Percentiles rank a stretch among this genome's conserved stretches.
Evolutionary conservation across 2,888 invertebrate species (phyloP).

Genomic region (Epistrophella euchroma): DNA sequence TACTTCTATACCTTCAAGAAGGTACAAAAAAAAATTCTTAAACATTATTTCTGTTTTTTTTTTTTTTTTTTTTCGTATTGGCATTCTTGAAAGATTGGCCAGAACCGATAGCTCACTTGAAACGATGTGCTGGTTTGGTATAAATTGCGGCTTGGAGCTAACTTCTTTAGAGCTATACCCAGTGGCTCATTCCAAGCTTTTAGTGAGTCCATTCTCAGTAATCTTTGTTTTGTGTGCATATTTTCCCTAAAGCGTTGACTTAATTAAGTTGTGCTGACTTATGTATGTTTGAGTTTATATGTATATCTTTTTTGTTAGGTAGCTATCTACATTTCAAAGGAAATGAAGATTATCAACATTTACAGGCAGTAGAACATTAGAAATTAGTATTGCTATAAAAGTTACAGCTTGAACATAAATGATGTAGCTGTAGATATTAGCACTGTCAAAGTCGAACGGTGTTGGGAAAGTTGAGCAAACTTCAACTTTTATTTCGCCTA

Average conservation of each 20-base stretch:
- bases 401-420: no score
- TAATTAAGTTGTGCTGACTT: constrained; percentile 55
- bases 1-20: constrained; percentile 1
- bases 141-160: constrained; percentile 21
- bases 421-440: no score
- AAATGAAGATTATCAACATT: constrained; percentile 13
- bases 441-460: no score
- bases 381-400: not conserved
- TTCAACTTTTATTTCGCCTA: no score
- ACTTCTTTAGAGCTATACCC: not conserved
- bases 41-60: constrained; percentile 15
- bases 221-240: constrained; percentile 41
- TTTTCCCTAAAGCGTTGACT: constrained; percentile 32
- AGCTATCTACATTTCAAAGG: not conserved
- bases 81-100: constrained; percentile 58
- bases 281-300: not conserved
- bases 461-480: no score
- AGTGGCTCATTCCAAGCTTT: constrained; percentile 39
- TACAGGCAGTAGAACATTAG: not conserved
- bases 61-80: not conserved
- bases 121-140: constrained; percentile 26
- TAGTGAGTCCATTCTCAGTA: constrained; percentile 19
- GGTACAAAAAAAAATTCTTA: constrained; percentile 30
- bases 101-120: constrained; percentile 50
- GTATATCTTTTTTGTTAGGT: not conserved